phyloP scores from a whole-genome alignment of 2,888 invertebrate species.

The Dione vanillae region DNA sequence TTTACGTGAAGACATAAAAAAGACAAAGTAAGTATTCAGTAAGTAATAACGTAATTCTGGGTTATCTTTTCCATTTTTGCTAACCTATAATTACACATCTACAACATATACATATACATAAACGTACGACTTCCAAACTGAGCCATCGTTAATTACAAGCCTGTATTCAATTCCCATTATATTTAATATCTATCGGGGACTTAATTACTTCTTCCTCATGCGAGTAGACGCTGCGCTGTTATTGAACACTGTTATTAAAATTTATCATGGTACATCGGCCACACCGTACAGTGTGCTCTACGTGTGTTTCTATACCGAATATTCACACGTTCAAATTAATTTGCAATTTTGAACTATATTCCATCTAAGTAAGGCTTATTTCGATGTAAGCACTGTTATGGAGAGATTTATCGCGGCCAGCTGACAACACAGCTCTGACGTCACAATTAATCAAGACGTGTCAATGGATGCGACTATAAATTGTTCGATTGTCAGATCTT shows the following conservation, averaged over 20 bases:
- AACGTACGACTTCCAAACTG: neutral
- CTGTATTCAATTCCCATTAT: slow-evolving; percentile 7
- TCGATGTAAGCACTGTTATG: neutral
- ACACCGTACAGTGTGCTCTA: slow-evolving; percentile 22
- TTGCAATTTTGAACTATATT: neutral
- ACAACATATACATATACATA: too few species aligned
- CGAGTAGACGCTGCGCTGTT: slow-evolving; percentile 31
- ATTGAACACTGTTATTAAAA: slow-evolving; percentile 44
- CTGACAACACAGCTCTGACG: slow-evolving; percentile 48
- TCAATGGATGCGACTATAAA: slow-evolving; percentile 45
- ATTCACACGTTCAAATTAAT: slow-evolving; percentile 11
- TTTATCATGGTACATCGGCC: slow-evolving; percentile 46
- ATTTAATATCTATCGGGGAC: neutral
- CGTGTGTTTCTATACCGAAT: slow-evolving; percentile 24
- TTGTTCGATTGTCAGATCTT: slow-evolving; percentile 37
- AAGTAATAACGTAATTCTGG: too few species aligned
- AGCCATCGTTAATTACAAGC: neutral
- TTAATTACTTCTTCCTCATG: slow-evolving; percentile 25
- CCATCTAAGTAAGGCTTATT: neutral
- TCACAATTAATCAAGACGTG: slow-evolving; percentile 49
- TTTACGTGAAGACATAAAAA: too few species aligned
- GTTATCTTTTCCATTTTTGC: too few species aligned
- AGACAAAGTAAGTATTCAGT: too few species aligned
- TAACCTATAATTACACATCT: too few species aligned
- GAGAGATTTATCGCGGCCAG: slow-evolving; percentile 43